phyloP scores from a whole-genome alignment of 2,113 vertebrate genomes.

The Thalassoma bifasciatum region DNA sequence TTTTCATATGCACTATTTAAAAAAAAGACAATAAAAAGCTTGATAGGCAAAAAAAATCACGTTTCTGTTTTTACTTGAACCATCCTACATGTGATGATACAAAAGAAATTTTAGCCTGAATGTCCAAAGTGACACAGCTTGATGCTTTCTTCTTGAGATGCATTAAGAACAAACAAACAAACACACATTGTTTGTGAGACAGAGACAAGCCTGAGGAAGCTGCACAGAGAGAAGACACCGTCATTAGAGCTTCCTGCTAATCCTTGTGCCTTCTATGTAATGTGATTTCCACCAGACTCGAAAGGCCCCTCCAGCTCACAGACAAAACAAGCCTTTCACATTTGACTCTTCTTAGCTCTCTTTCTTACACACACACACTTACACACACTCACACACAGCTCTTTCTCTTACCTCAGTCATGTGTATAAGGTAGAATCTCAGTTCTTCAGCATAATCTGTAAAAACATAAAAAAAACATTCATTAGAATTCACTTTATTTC shows the following conservation, averaged over 20 bases:
- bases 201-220: slow-evolving; percentile 17
- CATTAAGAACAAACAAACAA: background rate
- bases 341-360: slow-evolving; percentile 20
- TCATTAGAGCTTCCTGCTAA: slow-evolving; percentile 69
- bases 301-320: slow-evolving; percentile 61
- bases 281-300: slow-evolving; percentile 68
- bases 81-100: background rate
- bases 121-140: background rate
- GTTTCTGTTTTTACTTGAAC: too few species aligned
- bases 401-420: slow-evolving; percentile 82
- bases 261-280: slow-evolving; percentile 65
- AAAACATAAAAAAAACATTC: slow-evolving; percentile 33
- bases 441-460: slow-evolving; percentile 80
- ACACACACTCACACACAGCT: slow-evolving; percentile 12
- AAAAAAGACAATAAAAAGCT: too few species aligned
- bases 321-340: slow-evolving; percentile 42
- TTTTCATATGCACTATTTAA: too few species aligned
- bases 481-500: background rate
- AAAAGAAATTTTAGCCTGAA: background rate
- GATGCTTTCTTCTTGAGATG: background rate
- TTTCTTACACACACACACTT: background rate
- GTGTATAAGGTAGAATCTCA: slow-evolving; percentile 84
- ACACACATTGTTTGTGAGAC: slow-evolving; percentile 5
- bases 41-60: too few species aligned
- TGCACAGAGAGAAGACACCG: slow-evolving; percentile 57